Evolutionary conservation across 2,797 vertebrate species (phyloP).

Genomic region (Myoxocephalus aenaeus): DNA sequence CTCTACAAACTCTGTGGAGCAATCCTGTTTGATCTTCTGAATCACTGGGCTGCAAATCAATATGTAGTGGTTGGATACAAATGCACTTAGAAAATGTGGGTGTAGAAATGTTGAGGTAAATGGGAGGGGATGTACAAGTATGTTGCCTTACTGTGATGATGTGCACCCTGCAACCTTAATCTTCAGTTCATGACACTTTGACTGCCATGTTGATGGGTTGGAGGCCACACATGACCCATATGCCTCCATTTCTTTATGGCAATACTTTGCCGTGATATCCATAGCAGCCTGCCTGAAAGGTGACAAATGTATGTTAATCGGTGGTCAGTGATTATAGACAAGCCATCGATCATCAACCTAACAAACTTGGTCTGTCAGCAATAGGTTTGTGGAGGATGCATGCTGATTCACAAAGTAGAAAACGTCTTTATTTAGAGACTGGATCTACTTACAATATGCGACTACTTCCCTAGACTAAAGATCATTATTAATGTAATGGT

Average conservation of each 20-base stretch:
- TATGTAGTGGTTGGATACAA: neutral
- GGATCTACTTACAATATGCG: neutral
- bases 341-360: neutral
- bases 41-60: slow-evolving; percentile 88
- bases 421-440: neutral
- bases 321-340: neutral
- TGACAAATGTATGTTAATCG: slow-evolving; percentile 14
- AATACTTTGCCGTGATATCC: slow-evolving; percentile 90
- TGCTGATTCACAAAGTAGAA: neutral
- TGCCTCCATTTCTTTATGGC: slow-evolving; percentile 89
- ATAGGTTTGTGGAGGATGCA: neutral
- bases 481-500: neutral
- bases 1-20: slow-evolving; percentile 86
- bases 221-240: slow-evolving; percentile 91
- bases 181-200: slow-evolving; percentile 89
- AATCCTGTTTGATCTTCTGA: slow-evolving; percentile 89
- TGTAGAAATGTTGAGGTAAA: neutral
- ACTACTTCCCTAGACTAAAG: neutral
- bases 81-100: neutral
- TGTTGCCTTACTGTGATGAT: slow-evolving; percentile 87
- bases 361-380: neutral
- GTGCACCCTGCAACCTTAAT: slow-evolving; percentile 91
- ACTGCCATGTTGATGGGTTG: slow-evolving; percentile 91
- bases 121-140: neutral
- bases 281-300: slow-evolving; percentile 91